phyloP scores from a whole-genome alignment of 2,113 vertebrate genomes.

The Gymnorhina tibicen region DNA sequence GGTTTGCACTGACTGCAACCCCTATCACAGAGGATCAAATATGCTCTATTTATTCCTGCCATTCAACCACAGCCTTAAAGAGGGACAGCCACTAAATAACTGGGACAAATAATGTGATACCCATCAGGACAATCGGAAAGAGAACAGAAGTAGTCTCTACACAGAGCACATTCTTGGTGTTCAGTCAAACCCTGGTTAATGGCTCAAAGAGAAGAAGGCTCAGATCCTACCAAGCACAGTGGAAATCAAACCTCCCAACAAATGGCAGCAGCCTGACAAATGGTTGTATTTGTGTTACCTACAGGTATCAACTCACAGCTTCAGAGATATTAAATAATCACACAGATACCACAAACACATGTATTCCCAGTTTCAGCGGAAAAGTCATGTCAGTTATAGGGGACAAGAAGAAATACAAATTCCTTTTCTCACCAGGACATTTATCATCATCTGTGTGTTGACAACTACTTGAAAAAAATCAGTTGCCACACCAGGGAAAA shows the following conservation, averaged over 20 bases:
- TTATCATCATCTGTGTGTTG: not conserved
- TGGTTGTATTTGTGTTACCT: not conserved
- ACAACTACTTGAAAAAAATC: not conserved
- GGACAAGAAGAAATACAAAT: not conserved
- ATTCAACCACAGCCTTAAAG: not conserved
- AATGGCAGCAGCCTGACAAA: not conserved
- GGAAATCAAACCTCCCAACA: not conserved
- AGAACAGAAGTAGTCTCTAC: not conserved
- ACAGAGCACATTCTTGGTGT: not conserved
- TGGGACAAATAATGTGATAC: not conserved
- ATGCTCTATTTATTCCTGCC: constrained; percentile 40
- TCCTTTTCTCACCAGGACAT: not conserved
- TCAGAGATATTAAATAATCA: not conserved
- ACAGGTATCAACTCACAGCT: not conserved
- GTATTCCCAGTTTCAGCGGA: not conserved
- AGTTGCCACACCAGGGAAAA: not conserved
- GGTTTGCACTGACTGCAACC: not conserved
- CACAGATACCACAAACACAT: not conserved
- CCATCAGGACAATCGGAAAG: not conserved
- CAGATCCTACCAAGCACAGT: not conserved
- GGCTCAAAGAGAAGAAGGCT: not conserved
- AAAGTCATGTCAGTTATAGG: not conserved
- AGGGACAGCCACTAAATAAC: not conserved
- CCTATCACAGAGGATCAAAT: not conserved
- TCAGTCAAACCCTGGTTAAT: not conserved